phyloP scores from a whole-genome alignment of 2,888 invertebrate genomes.

The Acleris literana region DNA sequence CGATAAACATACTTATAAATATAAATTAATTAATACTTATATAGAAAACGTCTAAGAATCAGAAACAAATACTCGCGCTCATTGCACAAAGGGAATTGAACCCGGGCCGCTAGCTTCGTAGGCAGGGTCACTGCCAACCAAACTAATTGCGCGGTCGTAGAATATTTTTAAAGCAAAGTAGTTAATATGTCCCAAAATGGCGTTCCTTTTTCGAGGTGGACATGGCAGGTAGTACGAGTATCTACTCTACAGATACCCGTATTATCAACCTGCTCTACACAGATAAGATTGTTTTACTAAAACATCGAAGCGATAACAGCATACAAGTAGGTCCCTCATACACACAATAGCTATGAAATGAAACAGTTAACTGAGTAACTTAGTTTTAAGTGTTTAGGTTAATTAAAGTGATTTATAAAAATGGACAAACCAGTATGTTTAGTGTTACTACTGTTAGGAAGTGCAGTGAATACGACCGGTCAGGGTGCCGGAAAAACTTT shows the following conservation, averaged over 20 bases:
- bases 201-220: conserved; percentile 15
- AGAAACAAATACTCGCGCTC: too few relatives aligned
- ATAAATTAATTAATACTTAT: too few relatives aligned
- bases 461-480: conserved; percentile 25
- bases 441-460: conserved; percentile 7
- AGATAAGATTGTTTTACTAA: conserved; percentile 41
- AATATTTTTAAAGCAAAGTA: too few relatives aligned
- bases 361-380: conserved; percentile 8
- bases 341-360: conserved; percentile 21
- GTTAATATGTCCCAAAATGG: neutral
- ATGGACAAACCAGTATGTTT: conserved; percentile 16
- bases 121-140: too few relatives aligned
- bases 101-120: too few relatives aligned
- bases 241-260: conserved; percentile 12
- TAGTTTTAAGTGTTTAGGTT: conserved; percentile 13
- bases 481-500: conserved; percentile 38
- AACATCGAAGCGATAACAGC: conserved; percentile 26
- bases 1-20: too few relatives aligned
- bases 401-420: conserved; percentile 2
- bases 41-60: too few relatives aligned
- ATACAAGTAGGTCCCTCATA: conserved; percentile 21
- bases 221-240: conserved; percentile 9
- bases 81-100: too few relatives aligned
- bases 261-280: conserved; percentile 28
- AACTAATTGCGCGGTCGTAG: too few relatives aligned